Evolutionary conservation across 1,140 invertebrate genomes (phyloP).

Genomic region (Aphaenogaster floridana): DNA sequence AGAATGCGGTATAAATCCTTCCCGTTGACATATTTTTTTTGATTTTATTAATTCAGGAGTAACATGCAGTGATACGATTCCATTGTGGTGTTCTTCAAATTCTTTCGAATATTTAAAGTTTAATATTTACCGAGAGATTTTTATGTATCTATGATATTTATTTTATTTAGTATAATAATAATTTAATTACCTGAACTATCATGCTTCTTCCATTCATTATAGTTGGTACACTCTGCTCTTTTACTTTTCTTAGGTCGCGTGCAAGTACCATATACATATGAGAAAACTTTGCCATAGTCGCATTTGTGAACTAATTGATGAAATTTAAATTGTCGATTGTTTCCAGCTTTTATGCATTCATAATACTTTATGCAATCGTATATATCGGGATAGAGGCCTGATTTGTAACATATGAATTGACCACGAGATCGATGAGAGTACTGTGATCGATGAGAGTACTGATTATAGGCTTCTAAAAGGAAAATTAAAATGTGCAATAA

Average conservation of each 20-base stretch:
- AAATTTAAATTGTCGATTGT: background rate
- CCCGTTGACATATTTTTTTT: background rate
- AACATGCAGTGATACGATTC: background rate
- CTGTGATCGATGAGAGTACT: too few species aligned
- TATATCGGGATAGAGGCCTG: conserved; percentile 16
- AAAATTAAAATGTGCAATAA: background rate
- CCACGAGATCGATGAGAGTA: background rate
- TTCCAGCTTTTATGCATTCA: background rate
- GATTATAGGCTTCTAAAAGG: conserved; percentile 4
- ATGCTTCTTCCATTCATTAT: background rate
- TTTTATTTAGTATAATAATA: background rate
- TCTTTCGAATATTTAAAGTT: background rate
- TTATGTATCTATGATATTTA: background rate
- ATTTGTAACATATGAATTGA: background rate
- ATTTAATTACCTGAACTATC: conserved; percentile 12
- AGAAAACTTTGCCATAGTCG: background rate
- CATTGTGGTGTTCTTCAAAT: background rate
- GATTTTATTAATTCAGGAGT: background rate
- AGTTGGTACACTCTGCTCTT: conserved; percentile 12
- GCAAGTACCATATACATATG: background rate
- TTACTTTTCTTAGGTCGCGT: background rate
- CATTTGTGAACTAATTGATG: conserved; percentile 1
- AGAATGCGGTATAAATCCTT: background rate
- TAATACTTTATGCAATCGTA: conserved; percentile 32
- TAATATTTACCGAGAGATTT: background rate